Evolutionary conservation across 2,888 invertebrate species (phyloP), one percentile per base, ranked within the genome.

Genomic region (Micoletzkya japonica): DNA sequence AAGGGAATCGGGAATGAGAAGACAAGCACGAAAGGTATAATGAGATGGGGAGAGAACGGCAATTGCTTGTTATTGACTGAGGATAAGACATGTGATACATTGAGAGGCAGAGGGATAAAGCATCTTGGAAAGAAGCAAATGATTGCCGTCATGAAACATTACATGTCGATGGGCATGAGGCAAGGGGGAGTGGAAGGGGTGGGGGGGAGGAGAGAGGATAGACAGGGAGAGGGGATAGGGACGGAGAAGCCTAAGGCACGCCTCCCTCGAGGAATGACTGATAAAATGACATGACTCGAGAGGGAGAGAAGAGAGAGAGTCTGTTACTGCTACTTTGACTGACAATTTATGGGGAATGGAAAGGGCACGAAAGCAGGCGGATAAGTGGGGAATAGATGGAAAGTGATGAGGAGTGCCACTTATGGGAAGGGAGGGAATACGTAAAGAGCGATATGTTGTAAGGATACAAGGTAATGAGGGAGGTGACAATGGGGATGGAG

Each of bases 291-390:
- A 39, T 37, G 58, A 59, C 36, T 59, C 39, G 28, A 58, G 58
- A 58, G 37, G 58, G 17, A 17, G 34, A 39, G 39, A 39, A 7
- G 39, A 39, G 17, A 37, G 50, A 63, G 44, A 44, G 10, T 44
- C 44, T 20, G 44, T 14, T 44, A 20, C 10, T 44, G 36, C 28
- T 2, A 36, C 34, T 17, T 32, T 3, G 24, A 37, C 37, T 30
- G 28, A 17, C 36, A 34, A 39, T 3, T 24, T n/a, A 61, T 61
- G 61, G 36, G 24, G 61, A 32, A 30, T 7, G 32, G 24, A 50
- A 50, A 50, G 50, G 44, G 36, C 34, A 50, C 34, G 28, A 63
- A 37, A 49, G 63, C 32, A 63, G 49, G 50, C 32, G 63, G 63
- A 63, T 50, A 37, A 50, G 20, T 39, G n/a, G 26, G n/a, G 34